Conservation (phyloP, 2,113 vertebrate species). For the Ondatra zibethicus region DNA sequence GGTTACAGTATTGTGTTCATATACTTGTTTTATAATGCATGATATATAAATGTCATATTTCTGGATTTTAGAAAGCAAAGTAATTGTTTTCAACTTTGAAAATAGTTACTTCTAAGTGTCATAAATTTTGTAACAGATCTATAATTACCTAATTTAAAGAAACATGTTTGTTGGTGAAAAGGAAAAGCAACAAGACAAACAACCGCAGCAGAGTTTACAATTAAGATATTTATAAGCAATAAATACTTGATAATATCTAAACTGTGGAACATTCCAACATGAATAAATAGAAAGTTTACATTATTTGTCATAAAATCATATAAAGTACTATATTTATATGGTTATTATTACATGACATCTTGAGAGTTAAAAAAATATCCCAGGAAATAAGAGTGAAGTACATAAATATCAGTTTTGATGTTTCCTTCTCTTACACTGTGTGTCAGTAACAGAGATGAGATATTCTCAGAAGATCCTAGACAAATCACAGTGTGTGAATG, state of each 20-base stretch:
- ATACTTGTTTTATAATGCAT: not conserved
- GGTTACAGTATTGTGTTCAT: not conserved
- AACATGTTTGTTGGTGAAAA: not conserved
- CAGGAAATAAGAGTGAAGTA: not conserved
- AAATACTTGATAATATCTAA: not conserved
- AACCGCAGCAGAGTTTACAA: not conserved
- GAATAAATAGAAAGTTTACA: not conserved
- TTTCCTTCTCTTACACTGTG: not conserved
- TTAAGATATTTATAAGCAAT: not conserved
- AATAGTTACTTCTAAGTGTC: not conserved
- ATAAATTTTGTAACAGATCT: constrained; percentile 20
- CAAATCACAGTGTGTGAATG: not conserved
- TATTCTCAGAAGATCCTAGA: not conserved
- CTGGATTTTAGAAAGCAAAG: not conserved
- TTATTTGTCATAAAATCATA: not conserved
- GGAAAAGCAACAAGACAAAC: not conserved
- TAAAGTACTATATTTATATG: not conserved
- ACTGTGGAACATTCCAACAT: not conserved
- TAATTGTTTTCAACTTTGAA: not conserved
- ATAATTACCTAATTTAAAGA: not conserved
- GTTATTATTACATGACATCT: not conserved
- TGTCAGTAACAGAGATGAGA: not conserved
- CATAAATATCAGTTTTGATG: not conserved
- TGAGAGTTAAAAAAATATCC: not conserved
- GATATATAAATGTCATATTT: not conserved